These are phyloP conservation scores for Neosalanx taihuensis DNA, from an alignment of 2,797 vertebrate species.

Conservation along the genomic window DNA sequence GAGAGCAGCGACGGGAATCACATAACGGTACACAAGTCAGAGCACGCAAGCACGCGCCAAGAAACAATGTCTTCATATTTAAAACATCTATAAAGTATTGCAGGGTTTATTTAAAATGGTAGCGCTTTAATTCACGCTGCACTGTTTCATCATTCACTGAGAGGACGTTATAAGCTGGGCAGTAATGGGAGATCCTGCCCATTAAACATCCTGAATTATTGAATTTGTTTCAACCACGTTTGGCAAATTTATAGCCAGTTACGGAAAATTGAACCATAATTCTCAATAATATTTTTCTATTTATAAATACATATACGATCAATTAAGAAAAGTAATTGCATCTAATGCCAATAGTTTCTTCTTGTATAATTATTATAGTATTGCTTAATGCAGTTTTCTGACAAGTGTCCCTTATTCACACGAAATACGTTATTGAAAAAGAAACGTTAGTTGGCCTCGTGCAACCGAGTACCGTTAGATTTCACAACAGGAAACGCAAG, in stretches of 20 bases:
- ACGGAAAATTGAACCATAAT: neutral
- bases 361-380: constrained; percentile 20
- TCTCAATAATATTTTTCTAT: neutral
- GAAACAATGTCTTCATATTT: constrained; percentile 17
- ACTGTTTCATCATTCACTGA: too few relatives aligned
- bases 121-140: too few relatives aligned
- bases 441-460: neutral
- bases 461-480: neutral
- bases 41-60: constrained; percentile 41
- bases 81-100: constrained; percentile 19
- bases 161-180: too few relatives aligned
- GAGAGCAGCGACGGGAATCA: constrained; percentile 46
- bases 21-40: constrained; percentile 61
- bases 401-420: neutral
- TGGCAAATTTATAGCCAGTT: neutral
- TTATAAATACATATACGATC: too few relatives aligned
- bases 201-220: too few relatives aligned
- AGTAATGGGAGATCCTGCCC: too few relatives aligned
- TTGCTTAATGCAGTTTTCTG: constrained; percentile 5
- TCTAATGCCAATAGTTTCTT: constrained; percentile 26
- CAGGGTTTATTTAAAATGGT: neutral
- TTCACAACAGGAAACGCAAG: neutral
- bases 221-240: neutral
- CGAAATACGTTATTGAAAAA: neutral
- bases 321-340: neutral